Base-by-base conservation (phyloP, 2,888 invertebrate genomes). In the Tinea pellionella region DNA sequence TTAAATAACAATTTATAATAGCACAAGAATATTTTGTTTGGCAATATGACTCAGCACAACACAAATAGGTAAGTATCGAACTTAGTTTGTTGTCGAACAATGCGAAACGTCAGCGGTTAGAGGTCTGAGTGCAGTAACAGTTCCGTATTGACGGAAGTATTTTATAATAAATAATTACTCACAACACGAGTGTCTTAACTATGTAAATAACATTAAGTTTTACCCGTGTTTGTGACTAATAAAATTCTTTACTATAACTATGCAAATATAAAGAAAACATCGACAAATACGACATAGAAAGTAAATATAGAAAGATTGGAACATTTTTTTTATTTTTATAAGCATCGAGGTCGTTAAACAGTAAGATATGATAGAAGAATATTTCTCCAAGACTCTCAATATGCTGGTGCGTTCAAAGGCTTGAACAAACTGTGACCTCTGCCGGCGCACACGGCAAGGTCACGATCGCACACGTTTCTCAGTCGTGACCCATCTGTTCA, bases 391-490 rank as follows among this genome's bases (percentile, higher is more conserved):
- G 47, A 16, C 47, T 47, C n/a, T 42, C 47, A 47, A 16, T 16
- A 47, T 47, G 47, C 19, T 53, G 24, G 12, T 53, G 53, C 24
- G 53, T 53, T 53, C 53, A 24, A 53, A 53, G 30, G 57, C 57
- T 57, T 32, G 29, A 16, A 32, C 57, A 57, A 72, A 78, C 75
- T 77, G 77, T 78, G 83, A 84, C 85, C 84, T 86, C 83, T 78
- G 68, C 71, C 76, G 72, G 80, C 79, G 80, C 80, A 78, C 80
- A 64, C 64, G 77, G 80, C 87, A 87, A 87, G 87, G 87, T 87
- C 87, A 87, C 82, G 86, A 86, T 79, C 86, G 81, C 85, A 85
- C 86, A 85, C 85, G 84, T 83, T 77, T 75, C 71, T 74, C 73
- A 77, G 77, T 86, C 85, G 87, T 86, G 87, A 88, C 88, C 86